Base-by-base conservation (phyloP, 1,140 invertebrate genomes). In the Ephestia elutella region DNA sequence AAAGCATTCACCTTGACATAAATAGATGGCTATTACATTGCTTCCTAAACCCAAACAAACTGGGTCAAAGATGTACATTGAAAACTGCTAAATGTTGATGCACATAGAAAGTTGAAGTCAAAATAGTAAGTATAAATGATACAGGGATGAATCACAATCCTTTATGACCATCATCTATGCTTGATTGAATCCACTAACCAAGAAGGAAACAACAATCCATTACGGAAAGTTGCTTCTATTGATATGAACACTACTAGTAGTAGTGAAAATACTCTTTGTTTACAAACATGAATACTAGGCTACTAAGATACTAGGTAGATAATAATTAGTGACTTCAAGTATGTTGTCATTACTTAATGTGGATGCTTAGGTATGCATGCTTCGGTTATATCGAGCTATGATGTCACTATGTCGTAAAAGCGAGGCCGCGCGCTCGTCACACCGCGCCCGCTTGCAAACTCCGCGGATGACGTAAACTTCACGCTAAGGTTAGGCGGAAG, bases 361-460 rank as follows among this genome's bases (percentile, higher is more conserved):
- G 50, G 10, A 60, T 57, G 58, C 48, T 56, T 60, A 60, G 57
- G 59, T 67, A 66, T 68, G 63, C 67, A 70, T 68, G 62, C 56
- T 57, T 60, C 32, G 56, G 80, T 81, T 87, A 87, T 75, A 81
- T 82, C 63, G 70, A 70, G 82, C 62, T 85, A 88, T 88, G 85
- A 88, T 86, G 83, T 88, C 85, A 87, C 76, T 65, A 56, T 80
- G 79, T 84, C 82, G 85, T 87, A 85, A 83, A 87, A 69, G 73
- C 83, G 82, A 86, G 85, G 85, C 78, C 85, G 80, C 71, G 73
- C 74, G 66, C 67, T 70, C 81, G 80, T 78, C 79, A 78, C 77
- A 78, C 77, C 76, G 71, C 66, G 70, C 70, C 72, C 73, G 71
- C 74, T 66, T 54, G 65, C 67, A 80, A 84, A 78, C 75, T 64